Conservation (phyloP, 2,797 vertebrate genomes). For the Mus caroli region DNA sequence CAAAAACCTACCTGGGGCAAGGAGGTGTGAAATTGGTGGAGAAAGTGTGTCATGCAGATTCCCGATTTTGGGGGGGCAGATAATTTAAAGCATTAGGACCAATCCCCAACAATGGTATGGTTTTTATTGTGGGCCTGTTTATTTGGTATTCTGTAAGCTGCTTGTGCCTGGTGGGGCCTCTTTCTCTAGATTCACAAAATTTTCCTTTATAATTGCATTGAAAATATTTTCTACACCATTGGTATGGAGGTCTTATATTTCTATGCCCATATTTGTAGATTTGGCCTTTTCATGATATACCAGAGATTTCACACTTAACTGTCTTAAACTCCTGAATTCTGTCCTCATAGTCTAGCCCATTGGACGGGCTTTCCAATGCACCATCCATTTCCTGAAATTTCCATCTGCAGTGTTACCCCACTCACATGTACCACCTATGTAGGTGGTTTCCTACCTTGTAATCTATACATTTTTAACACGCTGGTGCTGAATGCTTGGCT, state of each 20-base stretch:
- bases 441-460: neutral
- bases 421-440: neutral
- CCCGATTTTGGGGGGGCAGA: no score
- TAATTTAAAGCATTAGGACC: no score
- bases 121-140: neutral
- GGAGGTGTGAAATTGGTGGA: no score
- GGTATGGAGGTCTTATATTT: neutral
- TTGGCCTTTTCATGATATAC: neutral
- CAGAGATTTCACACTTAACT: neutral
- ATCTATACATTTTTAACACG: neutral
- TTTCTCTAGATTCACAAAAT: neutral
- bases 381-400: neutral
- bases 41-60: no score
- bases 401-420: neutral
- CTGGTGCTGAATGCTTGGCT: neutral
- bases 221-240: neutral
- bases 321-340: neutral
- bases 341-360: neutral
- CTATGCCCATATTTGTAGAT: neutral
- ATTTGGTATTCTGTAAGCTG: neutral
- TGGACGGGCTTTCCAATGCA: neutral
- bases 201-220: neutral
- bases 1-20: no score
- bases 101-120: neutral
- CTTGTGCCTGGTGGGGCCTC: neutral